Evolutionary conservation across 2,888 invertebrate species (phyloP).

Genomic region (Parapristionchus giblindavisi): DNA sequence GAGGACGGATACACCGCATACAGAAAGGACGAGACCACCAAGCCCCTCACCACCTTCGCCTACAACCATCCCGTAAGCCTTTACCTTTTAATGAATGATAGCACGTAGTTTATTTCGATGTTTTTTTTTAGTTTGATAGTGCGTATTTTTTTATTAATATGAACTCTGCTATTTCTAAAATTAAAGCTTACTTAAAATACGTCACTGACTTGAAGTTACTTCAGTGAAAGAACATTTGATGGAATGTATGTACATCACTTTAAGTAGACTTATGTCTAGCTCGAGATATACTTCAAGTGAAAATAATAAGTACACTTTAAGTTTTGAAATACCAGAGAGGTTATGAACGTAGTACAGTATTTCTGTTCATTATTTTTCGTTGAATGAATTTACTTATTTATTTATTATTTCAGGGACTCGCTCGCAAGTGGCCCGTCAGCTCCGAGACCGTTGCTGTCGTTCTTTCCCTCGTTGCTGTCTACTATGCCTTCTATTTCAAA

Average conservation of each 20-base stretch:
- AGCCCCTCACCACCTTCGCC: constrained; percentile 79
- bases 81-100: too few species aligned
- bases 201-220: too few species aligned
- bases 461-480: constrained; percentile 54
- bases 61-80: constrained; percentile 77
- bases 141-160: background rate
- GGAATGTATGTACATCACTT: too few species aligned
- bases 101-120: too few species aligned
- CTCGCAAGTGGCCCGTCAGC: constrained; percentile 58
- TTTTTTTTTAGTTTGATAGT: background rate
- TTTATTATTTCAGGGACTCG: constrained; percentile 54
- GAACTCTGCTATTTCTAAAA: too few species aligned
- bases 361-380: background rate
- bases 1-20: constrained; percentile 90
- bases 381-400: background rate
- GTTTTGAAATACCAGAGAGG: too few species aligned
- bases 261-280: too few species aligned
- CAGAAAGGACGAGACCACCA: constrained; percentile 77
- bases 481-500: constrained; percentile 61
- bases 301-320: too few species aligned
- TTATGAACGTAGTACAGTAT: background rate
- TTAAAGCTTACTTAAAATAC: too few species aligned
- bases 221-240: too few species aligned
- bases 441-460: constrained; percentile 62
- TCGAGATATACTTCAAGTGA: too few species aligned